These are phyloP conservation scores for Drosophila dives DNA, from an alignment of 2,888 invertebrate genomes.

Conservation along the genomic window DNA sequence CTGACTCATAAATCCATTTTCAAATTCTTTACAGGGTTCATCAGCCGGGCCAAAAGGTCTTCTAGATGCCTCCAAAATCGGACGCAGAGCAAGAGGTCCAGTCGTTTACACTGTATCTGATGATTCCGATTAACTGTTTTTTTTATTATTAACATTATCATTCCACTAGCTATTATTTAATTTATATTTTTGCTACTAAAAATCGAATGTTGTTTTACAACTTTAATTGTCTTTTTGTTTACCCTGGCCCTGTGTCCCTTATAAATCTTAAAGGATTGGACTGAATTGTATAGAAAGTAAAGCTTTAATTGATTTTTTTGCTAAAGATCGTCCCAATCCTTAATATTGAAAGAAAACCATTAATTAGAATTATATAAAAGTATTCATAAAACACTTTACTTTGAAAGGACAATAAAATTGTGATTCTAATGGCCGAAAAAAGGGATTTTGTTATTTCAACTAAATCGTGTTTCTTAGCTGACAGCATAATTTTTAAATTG, in stretches of 20 bases:
- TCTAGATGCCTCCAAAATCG: slow-evolving; percentile 21
- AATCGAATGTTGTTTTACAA: background rate
- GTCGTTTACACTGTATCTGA: slow-evolving; percentile 49
- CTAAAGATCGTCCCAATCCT: too few species aligned
- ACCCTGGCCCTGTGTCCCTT: background rate
- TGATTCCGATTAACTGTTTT: slow-evolving; percentile 60
- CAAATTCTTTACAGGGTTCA: slow-evolving; percentile 28
- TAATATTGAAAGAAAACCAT: too few species aligned
- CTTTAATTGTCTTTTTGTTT: background rate
- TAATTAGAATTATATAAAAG: too few species aligned
- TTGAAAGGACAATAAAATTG: too few species aligned
- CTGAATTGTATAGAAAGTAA: background rate
- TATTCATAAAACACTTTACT: too few species aligned
- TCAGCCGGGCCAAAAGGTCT: slow-evolving; percentile 36
- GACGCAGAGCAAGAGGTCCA: slow-evolving; percentile 24
- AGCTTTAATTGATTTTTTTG: too few species aligned
- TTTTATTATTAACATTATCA: background rate
- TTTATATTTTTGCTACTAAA: background rate
- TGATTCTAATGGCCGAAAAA: too few species aligned
- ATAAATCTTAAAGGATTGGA: background rate
- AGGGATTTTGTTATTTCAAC: too few species aligned
- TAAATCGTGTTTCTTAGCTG: background rate
- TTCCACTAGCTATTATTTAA: background rate
- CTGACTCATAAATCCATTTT: background rate
- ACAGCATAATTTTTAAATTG: too few species aligned